Percentiles rank a stretch among this genome's conserved stretches.
These are phyloP conservation scores for Heterochromis multidens DNA, from an alignment of 2,113 vertebrate genomes.

Conservation along the genomic window DNA sequence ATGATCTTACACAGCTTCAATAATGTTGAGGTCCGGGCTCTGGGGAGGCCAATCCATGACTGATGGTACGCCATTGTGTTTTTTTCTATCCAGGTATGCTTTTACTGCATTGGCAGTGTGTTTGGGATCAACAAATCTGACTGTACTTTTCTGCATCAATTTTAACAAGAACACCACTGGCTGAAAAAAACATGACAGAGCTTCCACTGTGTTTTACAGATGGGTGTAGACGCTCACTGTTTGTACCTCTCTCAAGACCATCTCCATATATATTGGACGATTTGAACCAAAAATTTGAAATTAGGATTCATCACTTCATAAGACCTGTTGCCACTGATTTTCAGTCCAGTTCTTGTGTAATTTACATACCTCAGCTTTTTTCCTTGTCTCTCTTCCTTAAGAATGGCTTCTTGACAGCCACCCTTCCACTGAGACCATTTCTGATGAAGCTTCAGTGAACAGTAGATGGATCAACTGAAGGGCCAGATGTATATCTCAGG, in stretches of 20 bases:
- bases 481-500: too few species aligned
- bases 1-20: background rate
- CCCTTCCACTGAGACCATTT: background rate
- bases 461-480: too few species aligned
- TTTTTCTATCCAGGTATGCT: background rate
- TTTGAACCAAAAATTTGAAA: background rate
- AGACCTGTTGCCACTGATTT: background rate
- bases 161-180: too few species aligned
- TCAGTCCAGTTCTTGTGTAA: background rate
- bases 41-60: background rate
- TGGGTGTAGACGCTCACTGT: background rate
- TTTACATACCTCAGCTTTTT: background rate
- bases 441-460: too few species aligned
- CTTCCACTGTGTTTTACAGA: background rate
- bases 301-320: background rate
- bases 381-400: background rate
- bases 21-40: background rate
- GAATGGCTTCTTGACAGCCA: background rate
- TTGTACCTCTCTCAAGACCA: background rate
- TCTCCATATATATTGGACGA: background rate
- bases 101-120: background rate
- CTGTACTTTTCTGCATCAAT: rapidly evolving
- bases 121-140: background rate
- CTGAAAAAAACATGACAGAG: background rate
- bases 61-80: background rate